These are phyloP conservation scores for Lepidurus packardi DNA, from an alignment of 1,140 invertebrate species.

Conservation along the genomic window DNA sequence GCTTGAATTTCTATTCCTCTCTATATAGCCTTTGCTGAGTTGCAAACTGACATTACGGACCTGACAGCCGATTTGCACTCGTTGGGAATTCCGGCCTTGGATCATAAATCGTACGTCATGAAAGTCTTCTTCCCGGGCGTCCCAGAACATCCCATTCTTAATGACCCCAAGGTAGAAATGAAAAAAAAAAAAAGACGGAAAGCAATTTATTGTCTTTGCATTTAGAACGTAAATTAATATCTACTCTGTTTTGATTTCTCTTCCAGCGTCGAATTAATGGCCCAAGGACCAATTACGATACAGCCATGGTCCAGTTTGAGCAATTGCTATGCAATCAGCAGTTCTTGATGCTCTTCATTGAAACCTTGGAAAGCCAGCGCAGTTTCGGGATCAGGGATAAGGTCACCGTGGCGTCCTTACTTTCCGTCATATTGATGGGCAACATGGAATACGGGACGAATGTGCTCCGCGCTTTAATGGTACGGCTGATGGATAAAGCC, in stretches of 20 bases:
- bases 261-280: slow-evolving; percentile 60
- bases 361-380: slow-evolving; percentile 83
- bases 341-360: slow-evolving; percentile 87
- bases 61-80: slow-evolving; percentile 91
- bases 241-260: slow-evolving; percentile 34
- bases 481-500: slow-evolving; percentile 84
- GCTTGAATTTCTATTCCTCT: slow-evolving; percentile 30
- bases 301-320: slow-evolving; percentile 91
- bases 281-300: slow-evolving; percentile 79
- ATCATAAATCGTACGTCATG: slow-evolving; percentile 95
- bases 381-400: slow-evolving; percentile 88
- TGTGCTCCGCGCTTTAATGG: slow-evolving; percentile 75
- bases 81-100: slow-evolving; percentile 89
- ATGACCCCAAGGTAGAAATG: slow-evolving; percentile 63
- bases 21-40: slow-evolving; percentile 84
- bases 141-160: slow-evolving; percentile 82
- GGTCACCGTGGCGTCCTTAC: slow-evolving; percentile 85
- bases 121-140: slow-evolving; percentile 97
- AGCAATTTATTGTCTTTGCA: background rate
- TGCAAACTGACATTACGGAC: slow-evolving; percentile 99
- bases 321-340: slow-evolving; percentile 87
- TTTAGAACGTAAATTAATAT: slow-evolving; percentile 26
- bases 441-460: slow-evolving; percentile 97
- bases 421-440: slow-evolving; percentile 87
- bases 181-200: slow-evolving; percentile 16